Percentiles rank a stretch among this genome's conserved stretches.
phyloP scores from a whole-genome alignment of 2,888 invertebrate species.

The Epinotia demarniana region DNA sequence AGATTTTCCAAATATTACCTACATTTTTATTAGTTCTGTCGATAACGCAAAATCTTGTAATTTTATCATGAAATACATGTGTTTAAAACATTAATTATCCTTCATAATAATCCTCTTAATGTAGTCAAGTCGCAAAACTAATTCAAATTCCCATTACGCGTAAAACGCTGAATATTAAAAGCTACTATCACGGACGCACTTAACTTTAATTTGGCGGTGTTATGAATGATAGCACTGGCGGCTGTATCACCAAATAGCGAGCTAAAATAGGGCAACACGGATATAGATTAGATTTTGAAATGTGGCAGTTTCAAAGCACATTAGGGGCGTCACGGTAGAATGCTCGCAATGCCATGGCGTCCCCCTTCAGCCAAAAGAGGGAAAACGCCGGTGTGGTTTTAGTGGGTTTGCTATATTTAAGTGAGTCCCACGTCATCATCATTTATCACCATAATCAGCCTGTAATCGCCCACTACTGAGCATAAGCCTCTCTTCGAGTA shows the following conservation, averaged over 20 bases:
- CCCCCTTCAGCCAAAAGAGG: too few species aligned
- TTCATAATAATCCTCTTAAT: background rate
- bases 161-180: constrained; percentile 17
- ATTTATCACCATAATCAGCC: too few species aligned
- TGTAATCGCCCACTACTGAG: too few species aligned
- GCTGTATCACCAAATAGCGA: background rate
- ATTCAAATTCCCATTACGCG: constrained; percentile 10
- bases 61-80: too few species aligned
- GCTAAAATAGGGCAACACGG: constrained; percentile 2
- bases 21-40: background rate
- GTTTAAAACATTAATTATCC: constrained; percentile 2
- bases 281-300: constrained; percentile 19
- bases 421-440: too few species aligned
- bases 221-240: constrained; percentile 25
- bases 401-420: too few species aligned
- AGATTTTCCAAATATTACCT: too few species aligned
- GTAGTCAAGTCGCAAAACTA: constrained; percentile 11
- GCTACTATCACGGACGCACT: constrained; percentile 12
- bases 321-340: too few species aligned
- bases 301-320: background rate
- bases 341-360: too few species aligned
- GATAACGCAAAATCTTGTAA: too few species aligned
- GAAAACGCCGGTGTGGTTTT: too few species aligned
- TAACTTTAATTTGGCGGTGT: constrained; percentile 28
- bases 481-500: too few species aligned